Conservation (phyloP, 1,140 invertebrate species). For the Ceratina japonica region DNA sequence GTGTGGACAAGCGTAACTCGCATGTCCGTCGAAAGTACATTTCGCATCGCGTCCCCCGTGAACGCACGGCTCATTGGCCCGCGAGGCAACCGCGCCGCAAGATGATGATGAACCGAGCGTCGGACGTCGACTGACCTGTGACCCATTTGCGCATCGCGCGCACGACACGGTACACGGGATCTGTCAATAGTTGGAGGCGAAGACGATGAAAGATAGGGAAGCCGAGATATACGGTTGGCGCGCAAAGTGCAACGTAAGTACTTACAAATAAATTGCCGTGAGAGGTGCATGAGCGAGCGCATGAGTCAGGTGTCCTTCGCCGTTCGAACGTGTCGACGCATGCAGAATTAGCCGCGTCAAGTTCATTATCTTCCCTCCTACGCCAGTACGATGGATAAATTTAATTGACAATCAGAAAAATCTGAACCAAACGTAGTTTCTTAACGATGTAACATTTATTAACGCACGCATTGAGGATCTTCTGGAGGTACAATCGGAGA, state of each 20-base stretch:
- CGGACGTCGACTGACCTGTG: slow-evolving; percentile 12
- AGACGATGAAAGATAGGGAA: slow-evolving; percentile 10
- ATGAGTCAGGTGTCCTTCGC: too few relatives aligned
- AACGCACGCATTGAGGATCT: too few relatives aligned
- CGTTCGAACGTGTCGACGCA: too few relatives aligned
- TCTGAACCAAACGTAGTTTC: too few relatives aligned
- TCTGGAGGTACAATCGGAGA: too few relatives aligned
- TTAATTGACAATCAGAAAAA: too few relatives aligned
- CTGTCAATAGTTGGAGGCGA: slow-evolving; percentile 9
- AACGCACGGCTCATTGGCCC: slow-evolving; percentile 1
- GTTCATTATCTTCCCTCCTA: too few relatives aligned
- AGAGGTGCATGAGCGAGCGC: neutral
- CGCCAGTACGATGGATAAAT: too few relatives aligned
- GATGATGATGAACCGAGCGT: slow-evolving; percentile 10
- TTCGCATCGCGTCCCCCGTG: neutral
- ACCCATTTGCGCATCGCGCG: slow-evolving; percentile 2
- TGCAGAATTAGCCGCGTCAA: too few relatives aligned
- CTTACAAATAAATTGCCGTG: neutral
- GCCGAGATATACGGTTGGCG: neutral
- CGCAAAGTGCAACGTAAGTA: neutral
- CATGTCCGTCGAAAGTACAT: neutral
- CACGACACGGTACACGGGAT: neutral
- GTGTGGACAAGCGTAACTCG: slow-evolving; percentile 22
- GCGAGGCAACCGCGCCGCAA: neutral
- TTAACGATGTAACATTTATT: too few relatives aligned